Conservation (phyloP, 1,140 invertebrate genomes). For the Prorops nasuta region DNA sequence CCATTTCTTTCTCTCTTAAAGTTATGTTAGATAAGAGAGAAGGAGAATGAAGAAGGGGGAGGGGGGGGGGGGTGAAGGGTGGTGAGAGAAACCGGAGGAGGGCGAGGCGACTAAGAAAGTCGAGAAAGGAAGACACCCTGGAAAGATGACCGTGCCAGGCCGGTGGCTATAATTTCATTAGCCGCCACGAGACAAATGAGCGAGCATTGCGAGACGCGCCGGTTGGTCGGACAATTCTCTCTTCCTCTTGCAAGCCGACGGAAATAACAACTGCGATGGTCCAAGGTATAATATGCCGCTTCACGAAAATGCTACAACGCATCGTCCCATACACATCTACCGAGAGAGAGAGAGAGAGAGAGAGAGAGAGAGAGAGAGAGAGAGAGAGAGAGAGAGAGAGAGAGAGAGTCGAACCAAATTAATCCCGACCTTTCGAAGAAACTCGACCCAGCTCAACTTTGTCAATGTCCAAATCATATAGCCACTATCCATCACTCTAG, state of each 20-base stretch:
- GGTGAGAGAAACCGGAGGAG: not conserved
- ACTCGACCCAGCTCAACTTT: too few relatives aligned
- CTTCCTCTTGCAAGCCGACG: constrained; percentile 10
- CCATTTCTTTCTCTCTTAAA: constrained; percentile 4
- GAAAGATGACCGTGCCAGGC: constrained; percentile 40
- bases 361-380: constrained; percentile 3
- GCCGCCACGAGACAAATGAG: constrained; percentile 54
- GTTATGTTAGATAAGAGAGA: not conserved
- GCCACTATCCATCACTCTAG: too few relatives aligned
- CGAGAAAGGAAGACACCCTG: constrained; percentile 6
- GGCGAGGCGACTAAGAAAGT: too few relatives aligned
- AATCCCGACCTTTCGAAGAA: too few relatives aligned
- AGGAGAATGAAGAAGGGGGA: constrained; percentile 5
- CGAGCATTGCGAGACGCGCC: constrained; percentile 52
- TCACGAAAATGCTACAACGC: too few relatives aligned
- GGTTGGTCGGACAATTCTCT: constrained; percentile 50
- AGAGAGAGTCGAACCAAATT: too few relatives aligned
- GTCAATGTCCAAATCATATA: too few relatives aligned
- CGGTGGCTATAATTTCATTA: constrained; percentile 56
- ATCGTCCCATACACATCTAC: too few relatives aligned
- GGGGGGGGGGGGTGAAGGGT: constrained; percentile 1
- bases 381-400: not conserved
- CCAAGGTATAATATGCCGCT: constrained; percentile 30
- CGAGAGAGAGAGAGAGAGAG: too few relatives aligned
- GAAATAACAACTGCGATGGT: constrained; percentile 36